Base-by-base conservation (phyloP, 2,888 invertebrate genomes). In the Sicus ferrugineus region DNA sequence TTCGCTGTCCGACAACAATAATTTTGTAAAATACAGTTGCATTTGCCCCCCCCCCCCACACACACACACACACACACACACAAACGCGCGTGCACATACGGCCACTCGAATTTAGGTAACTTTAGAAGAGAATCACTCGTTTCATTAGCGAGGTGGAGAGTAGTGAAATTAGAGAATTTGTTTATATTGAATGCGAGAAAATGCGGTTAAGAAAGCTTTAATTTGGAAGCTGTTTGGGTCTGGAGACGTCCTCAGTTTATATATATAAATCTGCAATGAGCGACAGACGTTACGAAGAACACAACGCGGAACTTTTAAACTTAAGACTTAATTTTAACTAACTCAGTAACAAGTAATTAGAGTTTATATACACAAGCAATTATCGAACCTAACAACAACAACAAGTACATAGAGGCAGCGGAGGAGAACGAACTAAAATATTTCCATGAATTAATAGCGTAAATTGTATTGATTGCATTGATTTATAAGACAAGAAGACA, bases 171-270 rank as follows among this genome's bases (percentile, higher is more conserved):
- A 67, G 74, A 80, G 71, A 80, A 80, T 81, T 81, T 81, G 81
- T 81, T 82, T 78, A 82, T 81, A 81, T 80, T 74, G 71, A 81
- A 77, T 79, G 81, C 82, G 80, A 82, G 81, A 82, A 67, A 67
- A 81, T 81, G n/a, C n/a, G 81, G 81, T 81, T 81, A 81, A 81
- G 79, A 82, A 81, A 81, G 81, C 81, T 81, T 81, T 81, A 81
- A 81, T 81, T 81, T 81, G 80, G 72, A 75, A 82, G 81, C 81
- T 80, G 81, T 77, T 65, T 65, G 69, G 46, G 50, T 68, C 54
- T 54, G 71, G 67, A 67, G 72, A 77, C 77, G 80, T 81, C 80
- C 81, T 81, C 81, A 80, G 80, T 80, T 67, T 67, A 67, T 59
- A 67, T 79, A 74, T 81, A 81, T 79, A 81, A 76, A 80, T 80